Percentiles rank a stretch among this genome's conserved stretches.
These are phyloP conservation scores for Phalera bucephala DNA, from an alignment of 2,888 invertebrate genomes.

Conservation along the genomic window DNA sequence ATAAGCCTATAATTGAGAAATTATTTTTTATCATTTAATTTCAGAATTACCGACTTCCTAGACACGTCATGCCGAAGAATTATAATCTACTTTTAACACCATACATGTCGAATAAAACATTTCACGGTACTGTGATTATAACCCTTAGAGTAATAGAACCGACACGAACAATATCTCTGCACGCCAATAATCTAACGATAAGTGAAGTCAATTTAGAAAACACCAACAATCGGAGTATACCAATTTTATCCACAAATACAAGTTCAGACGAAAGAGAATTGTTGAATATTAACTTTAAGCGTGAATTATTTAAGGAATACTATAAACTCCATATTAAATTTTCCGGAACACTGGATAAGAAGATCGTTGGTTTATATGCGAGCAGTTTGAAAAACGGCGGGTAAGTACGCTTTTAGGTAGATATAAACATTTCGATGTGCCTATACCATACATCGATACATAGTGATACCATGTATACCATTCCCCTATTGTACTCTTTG, in stretches of 20 bases:
- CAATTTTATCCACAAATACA: conserved; percentile 23
- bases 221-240: conserved; percentile 20
- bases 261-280: conserved; percentile 58
- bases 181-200: conserved; percentile 84
- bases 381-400: conserved; percentile 74
- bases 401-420: too few species aligned
- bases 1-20: neutral
- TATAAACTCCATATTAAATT: conserved; percentile 74
- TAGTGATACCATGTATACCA: too few species aligned
- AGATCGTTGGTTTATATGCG: conserved; percentile 82
- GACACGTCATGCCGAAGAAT: conserved; percentile 81
- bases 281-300: conserved; percentile 53
- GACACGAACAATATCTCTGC: conserved; percentile 80
- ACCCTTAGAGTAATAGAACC: conserved; percentile 59
- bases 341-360: conserved; percentile 72
- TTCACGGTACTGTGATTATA: conserved; percentile 82
- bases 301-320: conserved; percentile 41
- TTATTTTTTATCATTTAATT: conserved; percentile 22
- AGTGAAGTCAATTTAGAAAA: conserved; percentile 38
- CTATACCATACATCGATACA: too few species aligned
- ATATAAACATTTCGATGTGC: too few species aligned
- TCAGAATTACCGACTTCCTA: conserved; percentile 77
- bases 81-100: conserved; percentile 88
- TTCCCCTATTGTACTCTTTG: too few species aligned
- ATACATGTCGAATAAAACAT: conserved; percentile 79